Evolutionary conservation across 2,888 invertebrate species (phyloP).

Genomic region (Drosophila stalkeri): DNA sequence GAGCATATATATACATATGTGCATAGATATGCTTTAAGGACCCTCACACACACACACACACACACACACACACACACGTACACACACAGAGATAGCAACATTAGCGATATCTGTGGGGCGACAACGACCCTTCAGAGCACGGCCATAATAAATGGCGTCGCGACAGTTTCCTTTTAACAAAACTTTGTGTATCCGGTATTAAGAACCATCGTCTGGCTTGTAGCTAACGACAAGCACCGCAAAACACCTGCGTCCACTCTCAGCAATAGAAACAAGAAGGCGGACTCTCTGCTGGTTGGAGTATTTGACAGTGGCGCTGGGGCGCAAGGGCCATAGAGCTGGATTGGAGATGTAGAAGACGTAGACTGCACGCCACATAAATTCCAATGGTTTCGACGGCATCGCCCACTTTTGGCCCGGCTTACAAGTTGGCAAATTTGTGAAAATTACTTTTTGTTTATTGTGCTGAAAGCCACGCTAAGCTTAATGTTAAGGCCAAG

Average conservation of each 20-base stretch:
- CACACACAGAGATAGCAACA: constrained; percentile 41
- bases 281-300: not conserved
- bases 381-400: constrained; percentile 75
- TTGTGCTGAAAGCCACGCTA: constrained; percentile 78
- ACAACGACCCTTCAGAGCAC: constrained; percentile 77
- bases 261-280: constrained; percentile 39
- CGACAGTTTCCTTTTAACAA: constrained; percentile 82
- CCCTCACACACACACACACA: constrained; percentile 13
- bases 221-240: constrained; percentile 54
- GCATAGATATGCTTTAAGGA: constrained; percentile 49
- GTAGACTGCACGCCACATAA: constrained; percentile 80
- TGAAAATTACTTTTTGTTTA: constrained; percentile 84
- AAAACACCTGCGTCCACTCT: constrained; percentile 82
- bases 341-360: not conserved
- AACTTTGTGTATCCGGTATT: constrained; percentile 75
- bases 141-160: constrained; percentile 83
- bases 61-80: too few relatives aligned
- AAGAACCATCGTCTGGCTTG: constrained; percentile 74
- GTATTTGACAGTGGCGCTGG: not conserved
- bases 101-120: constrained; percentile 75
- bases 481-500: constrained; percentile 75
- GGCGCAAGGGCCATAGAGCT: constrained; percentile 4
- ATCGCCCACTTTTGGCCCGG: constrained; percentile 69
- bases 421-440: constrained; percentile 84
- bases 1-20: constrained; percentile 1